These are phyloP conservation scores for Maccullochella peelii DNA, from an alignment of 2,113 vertebrate genomes.

Conservation along the genomic window DNA sequence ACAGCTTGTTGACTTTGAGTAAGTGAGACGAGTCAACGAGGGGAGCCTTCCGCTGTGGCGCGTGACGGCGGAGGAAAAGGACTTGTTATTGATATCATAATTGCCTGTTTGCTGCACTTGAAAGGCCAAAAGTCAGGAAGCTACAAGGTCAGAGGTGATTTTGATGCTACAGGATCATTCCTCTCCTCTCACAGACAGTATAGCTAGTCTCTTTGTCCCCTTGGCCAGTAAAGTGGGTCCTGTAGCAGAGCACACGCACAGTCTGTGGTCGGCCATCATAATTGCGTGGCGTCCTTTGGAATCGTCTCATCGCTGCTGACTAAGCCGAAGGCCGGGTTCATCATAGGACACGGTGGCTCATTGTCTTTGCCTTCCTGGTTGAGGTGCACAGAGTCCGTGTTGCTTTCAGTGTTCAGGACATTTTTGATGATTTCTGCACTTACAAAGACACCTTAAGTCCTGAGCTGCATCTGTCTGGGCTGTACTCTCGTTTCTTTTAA, in stretches of 20 bases:
- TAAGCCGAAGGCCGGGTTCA: conserved; percentile 6
- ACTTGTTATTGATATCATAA: not conserved
- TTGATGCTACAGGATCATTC: not conserved
- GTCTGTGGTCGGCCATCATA: conserved; percentile 6
- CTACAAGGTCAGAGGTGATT: not conserved
- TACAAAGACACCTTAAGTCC: not conserved
- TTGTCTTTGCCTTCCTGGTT: not conserved
- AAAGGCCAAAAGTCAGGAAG: not conserved
- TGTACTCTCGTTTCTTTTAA: no score
- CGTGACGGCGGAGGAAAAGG: not conserved
- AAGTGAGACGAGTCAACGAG: conserved; percentile 20
- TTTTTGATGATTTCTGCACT: not conserved
- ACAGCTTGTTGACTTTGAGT: conserved; percentile 22
- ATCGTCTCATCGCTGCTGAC: conserved; percentile 21
- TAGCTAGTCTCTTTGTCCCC: not conserved
- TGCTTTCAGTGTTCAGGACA: not conserved
- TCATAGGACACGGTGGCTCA: not conserved
- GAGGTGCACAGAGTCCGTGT: not conserved
- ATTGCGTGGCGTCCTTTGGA: not conserved
- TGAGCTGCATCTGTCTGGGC: not conserved
- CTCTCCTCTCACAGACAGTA: not conserved
- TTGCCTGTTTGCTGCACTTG: not conserved
- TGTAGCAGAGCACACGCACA: not conserved
- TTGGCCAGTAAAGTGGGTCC: not conserved
- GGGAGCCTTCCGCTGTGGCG: not conserved